Evolutionary conservation across 1,140 invertebrate species (phyloP).

Genomic region (Nasonia vitripennis): DNA sequence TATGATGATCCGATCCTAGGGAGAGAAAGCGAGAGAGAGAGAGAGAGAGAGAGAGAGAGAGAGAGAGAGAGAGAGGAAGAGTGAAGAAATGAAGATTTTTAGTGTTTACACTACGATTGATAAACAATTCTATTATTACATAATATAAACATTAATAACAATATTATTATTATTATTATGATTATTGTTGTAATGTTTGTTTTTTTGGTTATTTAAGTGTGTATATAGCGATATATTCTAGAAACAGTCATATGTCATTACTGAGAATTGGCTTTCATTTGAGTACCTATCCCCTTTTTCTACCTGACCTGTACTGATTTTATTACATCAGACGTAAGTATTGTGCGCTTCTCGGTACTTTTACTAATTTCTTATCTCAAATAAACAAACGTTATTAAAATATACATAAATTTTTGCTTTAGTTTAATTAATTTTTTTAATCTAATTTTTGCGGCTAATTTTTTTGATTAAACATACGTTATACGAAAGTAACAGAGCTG

Average conservation of each 20-base stretch:
- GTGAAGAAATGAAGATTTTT: conserved; percentile 67
- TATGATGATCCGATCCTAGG: conserved; percentile 33
- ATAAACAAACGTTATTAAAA: no score
- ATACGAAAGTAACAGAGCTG: no score
- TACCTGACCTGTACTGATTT: no score
- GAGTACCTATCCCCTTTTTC: neutral
- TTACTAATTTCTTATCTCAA: no score
- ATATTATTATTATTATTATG: conserved; percentile 67
- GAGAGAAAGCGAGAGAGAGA: conserved; percentile 49
- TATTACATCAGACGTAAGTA: no score
- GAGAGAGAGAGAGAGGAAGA: conserved; percentile 50
- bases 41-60: no score
- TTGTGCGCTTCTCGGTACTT: no score
- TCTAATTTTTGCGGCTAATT: no score
- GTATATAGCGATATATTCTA: conserved; percentile 72
- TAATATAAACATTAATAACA: conserved; percentile 71
- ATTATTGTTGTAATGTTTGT: conserved; percentile 74
- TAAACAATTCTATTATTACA: conserved; percentile 72
- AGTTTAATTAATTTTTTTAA: no score
- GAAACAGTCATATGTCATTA: conserved; percentile 40
- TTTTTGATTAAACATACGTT: no score
- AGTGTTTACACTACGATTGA: conserved; percentile 74
- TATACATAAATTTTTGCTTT: no score
- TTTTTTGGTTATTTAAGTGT: conserved; percentile 75
- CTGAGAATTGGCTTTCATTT: neutral